phyloP scores from a whole-genome alignment of 2,797 vertebrate genomes.

The Malacoraja senta region DNA sequence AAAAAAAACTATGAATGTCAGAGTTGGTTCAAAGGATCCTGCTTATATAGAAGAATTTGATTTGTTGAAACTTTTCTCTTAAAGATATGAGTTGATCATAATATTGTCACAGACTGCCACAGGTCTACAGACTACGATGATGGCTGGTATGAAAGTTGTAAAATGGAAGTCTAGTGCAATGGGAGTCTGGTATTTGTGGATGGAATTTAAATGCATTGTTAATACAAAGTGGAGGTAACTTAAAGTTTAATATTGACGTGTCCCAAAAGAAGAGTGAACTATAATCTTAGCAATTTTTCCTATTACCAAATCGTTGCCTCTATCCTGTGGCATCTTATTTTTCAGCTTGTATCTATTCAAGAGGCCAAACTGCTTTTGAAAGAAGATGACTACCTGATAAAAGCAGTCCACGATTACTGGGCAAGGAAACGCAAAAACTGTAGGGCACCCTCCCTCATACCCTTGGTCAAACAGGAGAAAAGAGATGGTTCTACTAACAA shows the following conservation, averaged over 20 bases:
- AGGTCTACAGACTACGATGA: background rate
- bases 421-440: conserved; percentile 83
- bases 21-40: background rate
- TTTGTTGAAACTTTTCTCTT: background rate
- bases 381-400: conserved; percentile 87
- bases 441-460: conserved; percentile 73
- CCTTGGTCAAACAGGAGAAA: conserved; percentile 80
- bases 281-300: background rate
- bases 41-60: background rate
- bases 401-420: conserved; percentile 93
- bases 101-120: background rate
- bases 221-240: background rate
- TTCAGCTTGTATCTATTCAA: conserved; percentile 77
- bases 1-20: background rate
- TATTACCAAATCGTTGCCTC: background rate
- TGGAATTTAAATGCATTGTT: background rate
- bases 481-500: conserved; percentile 84
- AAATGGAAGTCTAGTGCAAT: background rate
- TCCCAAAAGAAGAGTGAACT: background rate
- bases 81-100: background rate
- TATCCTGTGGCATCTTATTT: conserved; percentile 35
- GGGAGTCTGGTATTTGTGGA: background rate
- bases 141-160: background rate
- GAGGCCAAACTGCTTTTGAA: conserved; percentile 85
- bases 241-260: background rate